Base-by-base conservation (phyloP, 2,888 invertebrate species). In the Sipunculus nudus region DNA sequence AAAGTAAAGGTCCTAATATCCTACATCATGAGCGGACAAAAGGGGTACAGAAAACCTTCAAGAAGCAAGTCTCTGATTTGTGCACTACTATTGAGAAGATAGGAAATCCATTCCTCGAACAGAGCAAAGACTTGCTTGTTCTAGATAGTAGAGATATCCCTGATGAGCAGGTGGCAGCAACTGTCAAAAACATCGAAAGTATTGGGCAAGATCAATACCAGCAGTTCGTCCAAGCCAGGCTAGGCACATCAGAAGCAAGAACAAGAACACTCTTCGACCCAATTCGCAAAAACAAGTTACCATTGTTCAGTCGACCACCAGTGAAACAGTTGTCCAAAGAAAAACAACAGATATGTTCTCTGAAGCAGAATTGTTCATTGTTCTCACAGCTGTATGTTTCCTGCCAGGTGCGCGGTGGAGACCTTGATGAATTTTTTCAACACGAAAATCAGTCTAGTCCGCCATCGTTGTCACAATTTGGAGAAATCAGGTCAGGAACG, bases 31-130 rank as follows among this genome's bases (percentile, higher is more conserved):
- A 63, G 21, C 46, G 45, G 28, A 47, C 39, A 40, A 32, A 66
- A 47, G 50, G 60, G 41, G 29, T 40, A 26, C 60, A 61, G 60
- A 29, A 8, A 23, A 50, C n/a, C 39, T 62, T 61, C 49, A 28
- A 35, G 19, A 16, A 28, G 8, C 35, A 61, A 39, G 60, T 62
- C 25, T 21, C 32, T 26, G 23, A 19, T 19, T 28, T 61, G 29
- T 45, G 53, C 23, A 38, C 28, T 10, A 55, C 48, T 52, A 63
- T 61, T 29, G 53, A 43, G 45, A 46, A 62, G 39, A 23, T 45
- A 6, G 52, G 52, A 38, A 61, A 61, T 35, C 61, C 61, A 23
- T 63, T 63, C 46, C 56, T 26, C 21, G 61, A 61, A 16, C 53
- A 61, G 23, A 61, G 60, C 38, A 35, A 31, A 8, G 31, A 50